Evolutionary conservation across 2,797 vertebrate genomes (phyloP).

Genomic region (Acrocephalus scirpaceus): DNA sequence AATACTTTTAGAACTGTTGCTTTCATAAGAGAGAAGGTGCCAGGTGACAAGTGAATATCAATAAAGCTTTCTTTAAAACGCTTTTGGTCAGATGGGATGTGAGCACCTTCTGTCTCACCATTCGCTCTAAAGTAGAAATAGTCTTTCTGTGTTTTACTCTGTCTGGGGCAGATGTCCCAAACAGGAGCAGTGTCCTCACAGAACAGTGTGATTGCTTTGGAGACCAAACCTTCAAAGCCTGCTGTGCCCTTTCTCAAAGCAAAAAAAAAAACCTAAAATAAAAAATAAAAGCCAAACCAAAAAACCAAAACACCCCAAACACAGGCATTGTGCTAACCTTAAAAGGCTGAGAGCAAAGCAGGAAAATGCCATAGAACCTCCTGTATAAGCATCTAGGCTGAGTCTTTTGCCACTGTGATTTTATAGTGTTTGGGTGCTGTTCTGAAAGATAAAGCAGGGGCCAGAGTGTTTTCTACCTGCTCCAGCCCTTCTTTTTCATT

Average conservation of each 20-base stretch:
- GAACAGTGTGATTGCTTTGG: not conserved
- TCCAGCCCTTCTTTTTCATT: not conserved
- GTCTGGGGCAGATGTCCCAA: not conserved
- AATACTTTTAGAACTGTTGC: not conserved
- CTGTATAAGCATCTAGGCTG: not conserved
- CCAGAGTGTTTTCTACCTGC: not conserved
- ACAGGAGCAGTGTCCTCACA: rapidly evolving
- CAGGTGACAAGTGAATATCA: not conserved
- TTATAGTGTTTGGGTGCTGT: rapidly evolving
- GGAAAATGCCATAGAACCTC: not conserved
- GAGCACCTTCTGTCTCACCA: not conserved
- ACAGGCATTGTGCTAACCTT: not conserved
- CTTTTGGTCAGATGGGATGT: not conserved
- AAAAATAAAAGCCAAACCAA: not conserved
- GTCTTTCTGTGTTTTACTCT: not conserved
- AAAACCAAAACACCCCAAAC: not conserved
- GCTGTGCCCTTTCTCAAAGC: not conserved
- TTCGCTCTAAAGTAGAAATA: not conserved
- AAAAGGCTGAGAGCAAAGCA: not conserved
- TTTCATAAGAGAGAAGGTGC: not conserved
- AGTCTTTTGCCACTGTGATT: not conserved
- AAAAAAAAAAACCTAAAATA: not conserved
- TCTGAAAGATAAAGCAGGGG: not conserved
- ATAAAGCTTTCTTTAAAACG: not conserved
- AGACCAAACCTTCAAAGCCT: not conserved